Evolutionary conservation across 2,888 invertebrate species (phyloP).

Genomic region (Beris chalybata): DNA sequence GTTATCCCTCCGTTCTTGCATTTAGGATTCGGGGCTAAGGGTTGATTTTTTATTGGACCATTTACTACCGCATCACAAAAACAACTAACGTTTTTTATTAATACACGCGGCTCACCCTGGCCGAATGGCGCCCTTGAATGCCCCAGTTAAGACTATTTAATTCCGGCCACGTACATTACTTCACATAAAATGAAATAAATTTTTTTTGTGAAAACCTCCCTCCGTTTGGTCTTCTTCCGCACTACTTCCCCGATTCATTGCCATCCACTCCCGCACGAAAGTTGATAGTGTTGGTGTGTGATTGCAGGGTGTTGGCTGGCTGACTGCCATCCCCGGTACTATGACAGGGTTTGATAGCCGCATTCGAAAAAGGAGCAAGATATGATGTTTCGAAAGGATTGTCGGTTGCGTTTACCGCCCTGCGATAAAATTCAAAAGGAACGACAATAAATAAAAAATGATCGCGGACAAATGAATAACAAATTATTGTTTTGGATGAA

Average conservation of each 20-base stretch:
- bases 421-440: neutral
- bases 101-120: neutral
- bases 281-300: too few species aligned
- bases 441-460: conserved; percentile 20
- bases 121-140: neutral
- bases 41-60: too few species aligned
- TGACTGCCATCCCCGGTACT: too few species aligned
- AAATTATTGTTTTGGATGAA: conserved; percentile 26
- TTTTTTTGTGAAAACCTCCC: neutral
- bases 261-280: neutral
- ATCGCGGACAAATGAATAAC: conserved; percentile 18
- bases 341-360: too few species aligned
- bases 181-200: conserved; percentile 29
- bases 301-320: too few species aligned
- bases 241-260: neutral
- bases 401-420: too few species aligned
- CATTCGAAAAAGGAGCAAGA: too few species aligned
- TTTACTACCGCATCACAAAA: too few species aligned
- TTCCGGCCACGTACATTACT: conserved; percentile 29
- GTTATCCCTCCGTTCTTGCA: neutral
- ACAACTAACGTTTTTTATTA: too few species aligned
- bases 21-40: too few species aligned
- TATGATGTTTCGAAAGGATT: too few species aligned
- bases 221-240: neutral
- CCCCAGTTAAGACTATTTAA: conserved; percentile 21